These are phyloP conservation scores for Albula goreensis DNA, from an alignment of 2,113 vertebrate genomes.

Conservation along the genomic window DNA sequence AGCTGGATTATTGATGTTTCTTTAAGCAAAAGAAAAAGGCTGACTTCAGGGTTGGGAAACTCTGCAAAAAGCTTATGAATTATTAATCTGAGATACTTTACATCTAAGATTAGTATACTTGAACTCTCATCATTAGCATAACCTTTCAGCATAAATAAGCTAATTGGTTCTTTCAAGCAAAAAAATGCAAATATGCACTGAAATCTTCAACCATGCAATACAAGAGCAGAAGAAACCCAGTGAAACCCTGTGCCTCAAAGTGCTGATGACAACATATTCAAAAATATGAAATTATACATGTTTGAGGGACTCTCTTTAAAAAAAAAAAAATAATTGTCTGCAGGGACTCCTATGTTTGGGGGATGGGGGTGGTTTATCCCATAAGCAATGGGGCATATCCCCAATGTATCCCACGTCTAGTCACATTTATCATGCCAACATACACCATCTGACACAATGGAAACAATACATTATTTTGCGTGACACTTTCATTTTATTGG, in stretches of 20 bases:
- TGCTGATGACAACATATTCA: neutral
- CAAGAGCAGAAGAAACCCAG: neutral
- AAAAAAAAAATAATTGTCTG: too few relatives aligned
- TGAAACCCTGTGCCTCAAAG: neutral
- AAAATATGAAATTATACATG: neutral
- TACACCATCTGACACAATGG: too few relatives aligned
- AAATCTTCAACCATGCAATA: neutral
- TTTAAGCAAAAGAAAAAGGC: too few relatives aligned
- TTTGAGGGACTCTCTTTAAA: neutral
- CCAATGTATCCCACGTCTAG: too few relatives aligned
- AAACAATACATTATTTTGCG: too few relatives aligned
- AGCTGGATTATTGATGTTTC: too few relatives aligned
- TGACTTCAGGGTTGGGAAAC: too few relatives aligned
- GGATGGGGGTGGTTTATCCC: too few relatives aligned
- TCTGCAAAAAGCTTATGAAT: neutral
- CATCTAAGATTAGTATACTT: neutral
- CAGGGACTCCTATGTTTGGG: too few relatives aligned
- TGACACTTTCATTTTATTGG: too few relatives aligned
- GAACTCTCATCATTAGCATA: neutral
- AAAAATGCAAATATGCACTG: neutral
- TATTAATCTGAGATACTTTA: neutral
- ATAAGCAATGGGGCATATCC: too few relatives aligned
- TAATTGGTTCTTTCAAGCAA: neutral
- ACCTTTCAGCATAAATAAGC: neutral
- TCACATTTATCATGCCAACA: too few relatives aligned